phyloP scores from a whole-genome alignment of 2,888 invertebrate genomes.

The Clanis bilineata region DNA sequence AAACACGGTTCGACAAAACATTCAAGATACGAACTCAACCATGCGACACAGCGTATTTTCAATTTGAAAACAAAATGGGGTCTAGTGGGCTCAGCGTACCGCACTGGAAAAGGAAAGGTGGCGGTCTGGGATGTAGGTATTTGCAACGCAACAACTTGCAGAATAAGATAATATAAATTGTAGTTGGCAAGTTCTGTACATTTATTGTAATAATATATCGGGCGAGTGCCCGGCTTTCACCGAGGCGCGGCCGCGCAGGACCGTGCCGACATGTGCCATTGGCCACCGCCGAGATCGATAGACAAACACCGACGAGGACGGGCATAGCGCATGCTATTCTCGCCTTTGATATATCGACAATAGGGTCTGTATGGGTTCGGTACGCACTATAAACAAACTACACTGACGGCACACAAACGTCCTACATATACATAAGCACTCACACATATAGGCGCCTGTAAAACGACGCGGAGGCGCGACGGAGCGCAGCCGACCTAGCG shows the following conservation, averaged over 20 bases:
- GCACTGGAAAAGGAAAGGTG: slow-evolving; percentile 30
- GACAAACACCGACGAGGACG: slow-evolving; percentile 81
- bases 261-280: slow-evolving; percentile 84
- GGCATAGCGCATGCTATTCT: slow-evolving; percentile 73
- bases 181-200: slow-evolving; percentile 45
- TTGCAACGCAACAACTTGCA: slow-evolving; percentile 49
- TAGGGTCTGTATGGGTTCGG: slow-evolving; percentile 64
- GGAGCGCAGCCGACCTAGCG: slow-evolving; percentile 62
- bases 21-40: slow-evolving; percentile 56
- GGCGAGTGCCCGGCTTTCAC: slow-evolving; percentile 75
- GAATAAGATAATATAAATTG: slow-evolving; percentile 56
- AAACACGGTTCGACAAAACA: slow-evolving; percentile 73
- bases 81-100: slow-evolving; percentile 52
- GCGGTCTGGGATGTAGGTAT: no score
- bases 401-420: slow-evolving; percentile 72
- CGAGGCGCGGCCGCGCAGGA: slow-evolving; percentile 78
- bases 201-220: slow-evolving; percentile 50
- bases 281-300: slow-evolving; percentile 85
- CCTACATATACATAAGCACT: slow-evolving; percentile 65
- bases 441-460: slow-evolving; percentile 60
- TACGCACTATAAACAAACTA: slow-evolving; percentile 83
- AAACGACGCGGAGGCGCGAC: slow-evolving; percentile 73
- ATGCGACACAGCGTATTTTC: slow-evolving; percentile 49
- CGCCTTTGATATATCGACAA: slow-evolving; percentile 53
- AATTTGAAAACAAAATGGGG: slow-evolving; percentile 56